Evolutionary conservation across 1,140 invertebrate genomes (phyloP), one percentile per base, ranked within the genome.

Genomic region (Caerostris darwini): DNA sequence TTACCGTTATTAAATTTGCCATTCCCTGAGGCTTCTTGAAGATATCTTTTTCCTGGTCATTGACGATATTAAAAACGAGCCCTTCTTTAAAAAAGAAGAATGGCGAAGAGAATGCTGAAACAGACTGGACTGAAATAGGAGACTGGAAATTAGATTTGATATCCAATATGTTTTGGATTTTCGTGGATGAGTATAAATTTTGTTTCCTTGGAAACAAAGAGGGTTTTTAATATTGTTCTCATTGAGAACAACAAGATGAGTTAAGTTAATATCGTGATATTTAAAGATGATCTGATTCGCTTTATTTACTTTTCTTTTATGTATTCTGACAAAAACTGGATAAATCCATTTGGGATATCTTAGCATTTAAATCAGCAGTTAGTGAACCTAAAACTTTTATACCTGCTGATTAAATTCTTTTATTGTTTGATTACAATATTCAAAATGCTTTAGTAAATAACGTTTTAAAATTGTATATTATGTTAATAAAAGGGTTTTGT

Each of bases 1-100:
- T 61, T 54, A 56, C 87, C 59, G 87, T 89, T 91, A 91, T 91
- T 91, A 91, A 91, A 91, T 81, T 91, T 71, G 67, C 71, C 82
- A 88, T 88, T 64, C 14, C 56, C 85, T 14, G 58, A 1, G 6
- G 86, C n/a, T 6, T 59, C 50, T 53, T 34, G 59, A 90, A 56
- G 61, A 57, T 34, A 90, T 56, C 17, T 58, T 90, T 90, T 90
- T 71, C 87, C 57, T 53, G 87, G 87, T 90, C 87, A 90, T 19
- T 71, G 61, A 90, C 12, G 67, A 81, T 91, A 91, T 91, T 91
- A 91, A 91, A 91, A 77, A 82, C 69, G 69, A 81, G 57, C 56
- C 53, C n/a, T 17, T 58, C 19, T 88, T 67, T 61, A 50, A 34
- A 34, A n/a, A 34, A 34, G 58, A 61, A 8, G 67, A 58, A 91